Evolutionary conservation across 2,113 vertebrate species (phyloP).

Genomic region (Hystrix brachyura): DNA sequence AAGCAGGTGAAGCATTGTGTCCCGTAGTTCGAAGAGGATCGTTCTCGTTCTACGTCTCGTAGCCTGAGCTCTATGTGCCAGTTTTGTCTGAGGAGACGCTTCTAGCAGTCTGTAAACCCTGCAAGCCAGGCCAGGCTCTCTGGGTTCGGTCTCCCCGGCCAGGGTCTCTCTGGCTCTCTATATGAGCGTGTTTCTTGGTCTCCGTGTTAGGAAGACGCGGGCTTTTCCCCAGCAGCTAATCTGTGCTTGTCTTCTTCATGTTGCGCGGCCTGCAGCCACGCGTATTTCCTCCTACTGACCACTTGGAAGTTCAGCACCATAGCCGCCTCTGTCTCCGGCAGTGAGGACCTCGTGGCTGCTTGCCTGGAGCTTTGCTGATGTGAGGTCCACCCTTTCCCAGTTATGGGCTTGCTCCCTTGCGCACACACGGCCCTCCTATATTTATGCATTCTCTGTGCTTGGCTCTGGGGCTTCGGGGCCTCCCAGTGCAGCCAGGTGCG

Average conservation of each 20-base stretch:
- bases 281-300: neutral
- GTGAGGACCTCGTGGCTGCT: neutral
- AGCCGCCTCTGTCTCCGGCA: too few species aligned
- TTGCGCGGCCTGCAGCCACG: neutral
- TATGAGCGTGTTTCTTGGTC: neutral
- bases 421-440: neutral
- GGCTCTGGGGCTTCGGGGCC: neutral
- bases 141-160: fast-evolving
- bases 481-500: neutral
- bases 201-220: neutral
- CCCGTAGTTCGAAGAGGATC: neutral
- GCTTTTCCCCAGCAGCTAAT: neutral
- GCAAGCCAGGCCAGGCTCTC: neutral
- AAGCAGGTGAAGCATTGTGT: neutral
- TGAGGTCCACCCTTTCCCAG: neutral
- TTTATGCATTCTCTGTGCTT: neutral
- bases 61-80: neutral
- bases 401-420: neutral
- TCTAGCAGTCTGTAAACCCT: neutral
- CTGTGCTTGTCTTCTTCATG: neutral
- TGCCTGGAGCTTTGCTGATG: neutral
- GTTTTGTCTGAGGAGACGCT: neutral
- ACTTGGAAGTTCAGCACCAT: neutral
- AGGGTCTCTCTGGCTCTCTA: fast-evolving
- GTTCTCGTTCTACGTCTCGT: neutral